Conservation (phyloP, 2,888 invertebrate species). For the Andrena bucephala region DNA sequence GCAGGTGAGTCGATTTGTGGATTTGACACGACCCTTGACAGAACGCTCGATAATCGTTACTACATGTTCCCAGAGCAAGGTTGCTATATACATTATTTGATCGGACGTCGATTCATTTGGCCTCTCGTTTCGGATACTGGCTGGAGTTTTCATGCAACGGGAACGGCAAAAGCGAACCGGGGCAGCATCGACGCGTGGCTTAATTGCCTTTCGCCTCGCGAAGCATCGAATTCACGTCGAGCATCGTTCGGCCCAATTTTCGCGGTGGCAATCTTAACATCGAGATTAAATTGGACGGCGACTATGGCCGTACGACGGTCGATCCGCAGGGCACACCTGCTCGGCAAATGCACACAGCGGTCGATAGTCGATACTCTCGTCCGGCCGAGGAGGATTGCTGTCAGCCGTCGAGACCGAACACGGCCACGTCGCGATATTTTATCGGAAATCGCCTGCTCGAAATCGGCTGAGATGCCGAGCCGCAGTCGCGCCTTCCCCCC, state of each 20-base stretch:
- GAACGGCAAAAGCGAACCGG: neutral
- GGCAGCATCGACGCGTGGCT: constrained; percentile 17
- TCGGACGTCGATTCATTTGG: no score
- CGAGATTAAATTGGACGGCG: constrained; percentile 40
- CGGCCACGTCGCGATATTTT: constrained; percentile 27
- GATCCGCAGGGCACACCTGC: constrained; percentile 19
- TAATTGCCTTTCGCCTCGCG: constrained; percentile 28
- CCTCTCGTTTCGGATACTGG: neutral
- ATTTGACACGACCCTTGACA: no score
- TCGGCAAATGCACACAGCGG: neutral
- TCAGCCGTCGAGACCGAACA: constrained; percentile 12
- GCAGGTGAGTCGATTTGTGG: no score
- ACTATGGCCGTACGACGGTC: neutral
- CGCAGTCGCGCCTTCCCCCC: neutral
- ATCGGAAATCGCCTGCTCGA: constrained; percentile 25
- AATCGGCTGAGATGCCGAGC: neutral
- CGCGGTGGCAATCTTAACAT: constrained; percentile 46
- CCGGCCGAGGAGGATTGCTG: constrained; percentile 14
- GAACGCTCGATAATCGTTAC: constrained; percentile 1
- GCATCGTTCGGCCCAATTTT: constrained; percentile 39
- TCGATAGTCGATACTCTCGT: constrained; percentile 41
- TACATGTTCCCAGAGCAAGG: neutral
- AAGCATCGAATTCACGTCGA: constrained; percentile 16
- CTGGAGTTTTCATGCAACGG: neutral
- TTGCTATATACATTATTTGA: neutral